A percentile compares a stretch with the other conserved stretches of the same genome.
These are phyloP conservation scores for Penelope pileata DNA, from an alignment of 2,113 vertebrate genomes.

Conservation along the genomic window DNA sequence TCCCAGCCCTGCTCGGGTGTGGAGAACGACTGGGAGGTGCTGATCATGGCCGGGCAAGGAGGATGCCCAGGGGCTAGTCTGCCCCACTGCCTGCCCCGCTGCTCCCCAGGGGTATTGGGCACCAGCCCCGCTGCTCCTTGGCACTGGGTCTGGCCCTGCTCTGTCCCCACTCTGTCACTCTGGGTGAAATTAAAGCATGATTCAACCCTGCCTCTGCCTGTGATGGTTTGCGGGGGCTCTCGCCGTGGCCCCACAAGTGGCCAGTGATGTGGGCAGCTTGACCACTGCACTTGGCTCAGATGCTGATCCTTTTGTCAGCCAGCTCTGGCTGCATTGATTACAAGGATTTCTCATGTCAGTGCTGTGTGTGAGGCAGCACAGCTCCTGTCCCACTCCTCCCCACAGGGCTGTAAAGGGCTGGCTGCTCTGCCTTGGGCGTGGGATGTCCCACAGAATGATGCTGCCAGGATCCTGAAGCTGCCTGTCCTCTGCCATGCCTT, in stretches of 20 bases:
- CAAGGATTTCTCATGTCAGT: not conserved
- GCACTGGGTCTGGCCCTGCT: rapidly evolving
- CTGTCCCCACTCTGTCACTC: not conserved
- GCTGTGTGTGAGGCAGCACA: not conserved
- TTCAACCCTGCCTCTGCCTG: not conserved
- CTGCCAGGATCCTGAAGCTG: not conserved
- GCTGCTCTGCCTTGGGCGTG: not conserved
- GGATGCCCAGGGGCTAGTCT: not conserved
- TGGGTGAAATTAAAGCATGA: conserved; percentile 27
- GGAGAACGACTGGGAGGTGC: not conserved
- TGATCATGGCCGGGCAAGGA: rapidly evolving
- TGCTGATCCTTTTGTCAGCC: not conserved
- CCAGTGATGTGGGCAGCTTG: not conserved
- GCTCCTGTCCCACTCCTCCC: not conserved
- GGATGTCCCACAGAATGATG: not conserved
- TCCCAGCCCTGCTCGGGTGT: not conserved
- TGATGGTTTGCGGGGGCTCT: not conserved
- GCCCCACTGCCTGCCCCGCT: not conserved
- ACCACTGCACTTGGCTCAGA: not conserved
- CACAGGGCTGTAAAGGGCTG: not conserved
- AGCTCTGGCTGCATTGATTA: not conserved
- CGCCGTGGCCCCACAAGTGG: not conserved
- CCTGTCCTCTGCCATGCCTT: not conserved
- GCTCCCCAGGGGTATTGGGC: rapidly evolving
- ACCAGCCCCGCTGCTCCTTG: not conserved